Conservation (phyloP, 1,140 invertebrate species). For the Drosophila bifasciata region DNA sequence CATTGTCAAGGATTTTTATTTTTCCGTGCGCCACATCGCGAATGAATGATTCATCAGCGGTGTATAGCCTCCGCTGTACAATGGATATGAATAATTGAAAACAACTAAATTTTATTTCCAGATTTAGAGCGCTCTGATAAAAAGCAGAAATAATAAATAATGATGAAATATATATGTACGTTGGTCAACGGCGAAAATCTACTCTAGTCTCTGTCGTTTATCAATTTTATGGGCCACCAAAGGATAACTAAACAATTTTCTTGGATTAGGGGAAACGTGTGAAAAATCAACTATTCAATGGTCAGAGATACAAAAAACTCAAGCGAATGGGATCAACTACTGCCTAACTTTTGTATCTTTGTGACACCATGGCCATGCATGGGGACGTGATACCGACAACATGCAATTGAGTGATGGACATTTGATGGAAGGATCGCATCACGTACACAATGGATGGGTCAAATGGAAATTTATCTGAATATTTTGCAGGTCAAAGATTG, state of each 20-base stretch:
- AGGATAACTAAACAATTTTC: conserved; percentile 11
- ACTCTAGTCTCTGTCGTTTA: conserved; percentile 1
- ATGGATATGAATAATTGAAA: conserved; percentile 36
- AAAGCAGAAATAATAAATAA: conserved; percentile 12
- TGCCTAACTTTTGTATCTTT: not conserved
- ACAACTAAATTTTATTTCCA: conserved; percentile 13
- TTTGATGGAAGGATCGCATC: conserved; percentile 55
- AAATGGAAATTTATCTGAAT: conserved; percentile 33
- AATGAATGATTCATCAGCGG: conserved; percentile 18
- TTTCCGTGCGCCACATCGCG: conserved; percentile 20
- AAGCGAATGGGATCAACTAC: too few species aligned
- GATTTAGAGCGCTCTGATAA: not conserved
- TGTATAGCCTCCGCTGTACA: not conserved
- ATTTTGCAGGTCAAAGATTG: conserved; percentile 39
- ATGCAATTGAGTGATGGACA: conserved; percentile 53
- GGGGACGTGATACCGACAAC: not conserved
- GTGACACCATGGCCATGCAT: not conserved
- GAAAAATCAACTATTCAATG: conserved; percentile 23
- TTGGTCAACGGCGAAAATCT: conserved; percentile 1
- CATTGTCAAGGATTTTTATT: conserved; percentile 34
- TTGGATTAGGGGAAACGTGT: conserved; percentile 18
- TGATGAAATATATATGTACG: conserved; percentile 12
- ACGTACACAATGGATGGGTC: conserved; percentile 44
- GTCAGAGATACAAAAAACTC: conserved; percentile 3
- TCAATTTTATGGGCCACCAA: conserved; percentile 26